Conservation (phyloP, 2,888 invertebrate genomes). For the Hydrotaea diabolus region DNA sequence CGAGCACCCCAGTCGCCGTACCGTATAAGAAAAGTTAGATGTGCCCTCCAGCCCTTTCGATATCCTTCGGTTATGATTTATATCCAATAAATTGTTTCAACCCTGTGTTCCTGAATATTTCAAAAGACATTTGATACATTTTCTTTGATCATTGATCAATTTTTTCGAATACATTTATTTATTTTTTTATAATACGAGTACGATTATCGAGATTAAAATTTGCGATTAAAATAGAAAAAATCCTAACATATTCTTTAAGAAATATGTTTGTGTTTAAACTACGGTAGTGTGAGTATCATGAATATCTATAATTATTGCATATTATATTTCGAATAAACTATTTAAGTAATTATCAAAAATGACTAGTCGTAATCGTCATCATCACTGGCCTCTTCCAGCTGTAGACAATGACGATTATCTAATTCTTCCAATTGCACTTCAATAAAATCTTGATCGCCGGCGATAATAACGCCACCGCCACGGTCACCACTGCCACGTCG, state of each 20-base stretch:
- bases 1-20: too few species aligned
- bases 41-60: too few species aligned
- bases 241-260: conserved; percentile 21
- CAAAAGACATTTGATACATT: not conserved
- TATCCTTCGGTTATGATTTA: too few species aligned
- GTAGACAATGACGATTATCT: conserved; percentile 66
- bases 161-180: conserved; percentile 24
- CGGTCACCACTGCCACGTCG: conserved; percentile 1
- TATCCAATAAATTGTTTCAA: too few species aligned
- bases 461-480: conserved; percentile 16
- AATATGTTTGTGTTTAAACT: conserved; percentile 1
- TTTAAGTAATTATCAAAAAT: conserved; percentile 41
- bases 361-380: conserved; percentile 64
- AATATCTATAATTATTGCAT: conserved; percentile 28
- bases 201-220: conserved; percentile 45
- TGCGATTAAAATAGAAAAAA: conserved; percentile 44
- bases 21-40: too few species aligned
- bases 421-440: conserved; percentile 68
- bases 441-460: conserved; percentile 60
- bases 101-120: too few species aligned
- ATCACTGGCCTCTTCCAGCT: conserved; percentile 52
- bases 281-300: conserved; percentile 12
- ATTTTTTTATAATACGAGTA: conserved; percentile 30
- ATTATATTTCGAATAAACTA: conserved; percentile 25
- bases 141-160: conserved; percentile 38